phyloP scores from a whole-genome alignment of 2,888 invertebrate genomes.

The Neria commutata region DNA sequence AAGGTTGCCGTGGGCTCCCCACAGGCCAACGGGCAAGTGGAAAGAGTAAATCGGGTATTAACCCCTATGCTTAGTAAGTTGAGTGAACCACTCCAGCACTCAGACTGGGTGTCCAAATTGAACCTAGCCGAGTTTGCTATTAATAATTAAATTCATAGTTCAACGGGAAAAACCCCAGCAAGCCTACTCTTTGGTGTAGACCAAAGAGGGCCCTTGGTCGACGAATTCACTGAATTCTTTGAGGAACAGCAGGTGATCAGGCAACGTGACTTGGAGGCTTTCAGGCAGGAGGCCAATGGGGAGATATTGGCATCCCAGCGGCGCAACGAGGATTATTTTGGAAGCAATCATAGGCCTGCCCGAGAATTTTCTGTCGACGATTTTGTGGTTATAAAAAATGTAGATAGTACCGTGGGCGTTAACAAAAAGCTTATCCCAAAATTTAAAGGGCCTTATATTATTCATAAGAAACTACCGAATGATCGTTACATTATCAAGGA shows the following conservation, averaged over 20 bases:
- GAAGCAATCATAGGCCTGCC: neutral
- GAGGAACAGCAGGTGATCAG: neutral
- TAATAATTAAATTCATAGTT: constrained; percentile 2
- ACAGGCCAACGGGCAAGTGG: constrained; percentile 13
- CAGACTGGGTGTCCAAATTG: neutral
- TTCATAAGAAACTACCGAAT: constrained; percentile 9
- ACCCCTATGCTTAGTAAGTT: neutral
- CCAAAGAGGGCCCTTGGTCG: neutral
- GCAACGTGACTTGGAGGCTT: neutral
- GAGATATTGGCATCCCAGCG: neutral
- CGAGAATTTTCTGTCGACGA: neutral
- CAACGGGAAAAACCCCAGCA: neutral
- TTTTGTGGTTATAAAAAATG: constrained; percentile 12
- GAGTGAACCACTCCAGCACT: neutral
- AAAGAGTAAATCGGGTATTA: constrained; percentile 6
- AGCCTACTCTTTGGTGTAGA: constrained; percentile 14
- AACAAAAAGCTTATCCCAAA: constrained; percentile 12
- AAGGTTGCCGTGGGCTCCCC: constrained; percentile 5
- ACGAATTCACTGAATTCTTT: neutral
- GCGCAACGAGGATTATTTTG: neutral
- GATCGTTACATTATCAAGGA: constrained; percentile 9
- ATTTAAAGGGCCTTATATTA: constrained; percentile 8
- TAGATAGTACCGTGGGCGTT: constrained; percentile 3
- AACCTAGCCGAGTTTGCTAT: constrained; percentile 1
- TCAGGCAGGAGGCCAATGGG: too few species aligned